Evolutionary conservation across 2,113 vertebrate genomes (phyloP).

Genomic region (Polypterus senegalus): DNA sequence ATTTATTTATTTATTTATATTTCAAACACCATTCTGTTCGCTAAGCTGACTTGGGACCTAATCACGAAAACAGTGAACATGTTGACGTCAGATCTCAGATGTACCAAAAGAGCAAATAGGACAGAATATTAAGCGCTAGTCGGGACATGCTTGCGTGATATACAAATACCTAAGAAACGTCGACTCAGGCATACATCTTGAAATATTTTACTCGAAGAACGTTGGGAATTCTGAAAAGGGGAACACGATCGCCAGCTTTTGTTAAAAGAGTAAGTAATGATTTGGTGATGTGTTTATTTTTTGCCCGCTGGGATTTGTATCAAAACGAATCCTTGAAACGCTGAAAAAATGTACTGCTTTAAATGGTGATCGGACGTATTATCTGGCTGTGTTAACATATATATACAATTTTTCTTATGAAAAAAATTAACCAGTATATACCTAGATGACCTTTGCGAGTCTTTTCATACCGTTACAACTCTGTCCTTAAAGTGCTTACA

Average conservation of each 20-base stretch:
- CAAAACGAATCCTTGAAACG: constrained; percentile 23
- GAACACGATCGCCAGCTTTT: constrained; percentile 14
- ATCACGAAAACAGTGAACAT: constrained; percentile 61
- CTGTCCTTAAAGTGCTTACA: not conserved
- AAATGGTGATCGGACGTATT: constrained; percentile 8
- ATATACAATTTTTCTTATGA: not conserved
- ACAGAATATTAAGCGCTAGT: constrained; percentile 53
- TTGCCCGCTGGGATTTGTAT: constrained; percentile 2
- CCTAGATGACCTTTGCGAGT: constrained; percentile 18
- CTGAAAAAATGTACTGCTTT: constrained; percentile 26
- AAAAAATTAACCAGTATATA: not conserved
- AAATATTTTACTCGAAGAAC: constrained; percentile 32
- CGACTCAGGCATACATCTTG: constrained; percentile 26
- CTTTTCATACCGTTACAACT: constrained; percentile 17
- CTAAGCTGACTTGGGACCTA: constrained; percentile 32
- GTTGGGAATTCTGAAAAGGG: constrained; percentile 27
- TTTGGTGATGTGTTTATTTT: constrained; percentile 13
- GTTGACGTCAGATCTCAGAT: constrained; percentile 66
- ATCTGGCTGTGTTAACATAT: not conserved
- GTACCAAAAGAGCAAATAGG: constrained; percentile 56
- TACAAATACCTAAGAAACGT: constrained; percentile 43
- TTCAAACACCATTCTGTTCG: no score
- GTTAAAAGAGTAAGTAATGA: constrained; percentile 22
- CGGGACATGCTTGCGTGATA: constrained; percentile 32
- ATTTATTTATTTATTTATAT: no score